Evolutionary conservation across 2,797 vertebrate genomes (phyloP).

Genomic region (Peromyscus melanophrys): DNA sequence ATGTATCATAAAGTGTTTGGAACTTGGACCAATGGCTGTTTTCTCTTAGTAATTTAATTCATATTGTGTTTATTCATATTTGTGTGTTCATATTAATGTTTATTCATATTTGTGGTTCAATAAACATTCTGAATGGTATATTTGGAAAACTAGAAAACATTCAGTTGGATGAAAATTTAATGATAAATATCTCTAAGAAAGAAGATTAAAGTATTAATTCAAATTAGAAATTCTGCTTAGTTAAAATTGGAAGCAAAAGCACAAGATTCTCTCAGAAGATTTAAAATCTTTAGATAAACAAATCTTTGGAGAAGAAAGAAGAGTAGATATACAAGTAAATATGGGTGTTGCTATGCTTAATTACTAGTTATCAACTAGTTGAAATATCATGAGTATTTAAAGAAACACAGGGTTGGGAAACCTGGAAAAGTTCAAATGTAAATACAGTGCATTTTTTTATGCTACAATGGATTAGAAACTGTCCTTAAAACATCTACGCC

Average conservation of each 20-base stretch:
- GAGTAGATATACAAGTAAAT: conserved; percentile 52
- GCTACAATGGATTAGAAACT: conserved; percentile 56
- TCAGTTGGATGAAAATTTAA: conserved; percentile 54
- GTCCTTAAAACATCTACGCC: conserved; percentile 74
- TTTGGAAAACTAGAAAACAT: conserved; percentile 13
- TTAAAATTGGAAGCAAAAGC: conserved; percentile 54
- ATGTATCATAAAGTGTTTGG: neutral
- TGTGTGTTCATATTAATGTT: neutral
- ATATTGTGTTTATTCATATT: neutral
- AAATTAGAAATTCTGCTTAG: conserved; percentile 51
- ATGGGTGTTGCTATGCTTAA: conserved; percentile 71
- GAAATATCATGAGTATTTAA: conserved; percentile 79
- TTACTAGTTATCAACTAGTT: conserved; percentile 72
- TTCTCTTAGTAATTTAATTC: conserved; percentile 43
- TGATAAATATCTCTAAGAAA: conserved; percentile 50
- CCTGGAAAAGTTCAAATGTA: conserved; percentile 68
- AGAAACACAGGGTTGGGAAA: conserved; percentile 70
- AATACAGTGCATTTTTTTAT: conserved; percentile 57
- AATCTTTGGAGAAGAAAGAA: conserved; percentile 66
- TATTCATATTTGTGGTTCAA: neutral
- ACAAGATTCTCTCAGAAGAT: conserved; percentile 60
- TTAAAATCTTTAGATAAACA: conserved; percentile 58
- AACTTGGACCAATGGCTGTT: neutral
- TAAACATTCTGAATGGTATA: conserved; percentile 54
- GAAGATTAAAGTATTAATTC: conserved; percentile 55